Base-by-base conservation (phyloP, 2,888 invertebrate species). In the Eurytoma californica region DNA sequence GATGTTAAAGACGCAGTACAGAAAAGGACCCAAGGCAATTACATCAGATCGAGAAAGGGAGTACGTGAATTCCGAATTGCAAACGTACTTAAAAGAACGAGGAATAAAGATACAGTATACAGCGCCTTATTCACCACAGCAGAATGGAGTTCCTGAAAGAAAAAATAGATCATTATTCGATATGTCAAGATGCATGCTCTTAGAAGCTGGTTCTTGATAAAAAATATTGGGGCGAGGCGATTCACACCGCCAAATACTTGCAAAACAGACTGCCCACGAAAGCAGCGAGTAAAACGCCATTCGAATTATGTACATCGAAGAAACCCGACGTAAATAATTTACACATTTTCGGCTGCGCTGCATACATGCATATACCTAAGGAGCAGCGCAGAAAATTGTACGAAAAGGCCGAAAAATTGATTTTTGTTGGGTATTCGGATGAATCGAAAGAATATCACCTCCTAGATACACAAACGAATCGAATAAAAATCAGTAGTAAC, bases 31-130 rank as follows among this genome's bases (percentile, higher is more conserved):
- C n/a, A 75, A 82, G 30, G 82, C 14, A 9, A 67, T 84, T 7
- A 61, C 83, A 60, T 82, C 83, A 14, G 83, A 86, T 77, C 74
- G 78, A 66, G 85, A 86, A 4, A 81, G 83, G 12, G 86, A 88
- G 74, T 88, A 86, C 63, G 49, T 82, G 2, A 82, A 83, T 61
- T 79, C 82, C 5, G 72, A 72, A 18, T 65, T 85, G 5, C 73
- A 74, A 7, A 9, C 77, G 0, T 84, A 80, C 68, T 81, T 85
- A 4, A 83, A 81, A 16, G 58, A 74, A 5, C 77, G 85, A 70
- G 87, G 87, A 0, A 82, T 82, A n/a, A 47, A 68, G 20, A 28
- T 65, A 24, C 82, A 83, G 39, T 82, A 80, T 57, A 82, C 83
- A 2, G 82, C 72, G 1, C 53, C 82, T 9, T 82, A 83, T 60